phyloP scores from a whole-genome alignment of 37 sponge, comb jelly and placozoan species.

The Spongilla lacustris region DNA sequence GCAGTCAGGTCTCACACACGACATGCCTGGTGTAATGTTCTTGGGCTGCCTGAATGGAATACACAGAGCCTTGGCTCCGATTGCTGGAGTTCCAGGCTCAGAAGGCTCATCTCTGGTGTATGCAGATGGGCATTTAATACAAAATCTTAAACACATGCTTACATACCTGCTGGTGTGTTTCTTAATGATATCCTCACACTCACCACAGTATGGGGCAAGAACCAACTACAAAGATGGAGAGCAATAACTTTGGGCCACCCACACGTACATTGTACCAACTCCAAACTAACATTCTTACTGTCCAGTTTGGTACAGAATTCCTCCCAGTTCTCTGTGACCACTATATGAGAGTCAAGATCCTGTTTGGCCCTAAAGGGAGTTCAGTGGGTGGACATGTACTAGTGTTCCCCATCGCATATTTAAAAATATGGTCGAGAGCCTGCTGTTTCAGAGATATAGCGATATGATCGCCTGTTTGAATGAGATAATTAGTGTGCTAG shows the following conservation, averaged over 20 bases:
- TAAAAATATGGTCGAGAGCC: no score
- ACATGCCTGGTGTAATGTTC: slow-evolving; percentile 26
- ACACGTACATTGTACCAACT: no score
- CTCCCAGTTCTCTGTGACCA: slow-evolving; percentile 67
- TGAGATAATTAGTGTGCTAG: no score
- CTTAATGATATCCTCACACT: slow-evolving; percentile 95
- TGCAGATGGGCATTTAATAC: no score
- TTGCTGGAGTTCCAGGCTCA: slow-evolving; percentile 87
- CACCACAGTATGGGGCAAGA: slow-evolving; percentile 91
- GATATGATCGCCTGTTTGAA: no score
- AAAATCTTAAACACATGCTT: no score
- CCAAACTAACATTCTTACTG: slow-evolving; percentile 46
- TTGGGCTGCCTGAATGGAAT: slow-evolving; percentile 94
- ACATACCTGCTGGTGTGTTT: slow-evolving; percentile 81
- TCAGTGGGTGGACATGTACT: no score
- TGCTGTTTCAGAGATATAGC: no score
- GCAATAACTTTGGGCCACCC: no score
- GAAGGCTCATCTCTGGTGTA: not conserved
- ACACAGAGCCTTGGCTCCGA: slow-evolving; percentile 98
- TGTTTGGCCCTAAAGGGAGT: slow-evolving; percentile 59
- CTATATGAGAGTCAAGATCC: slow-evolving; percentile 68
- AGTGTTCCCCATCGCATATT: no score
- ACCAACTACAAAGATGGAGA: slow-evolving; percentile 45
- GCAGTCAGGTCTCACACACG: slow-evolving; percentile 85
- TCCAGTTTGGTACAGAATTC: slow-evolving; percentile 79